Conservation (phyloP, 2,888 invertebrate species). For the Athalia rosae region DNA sequence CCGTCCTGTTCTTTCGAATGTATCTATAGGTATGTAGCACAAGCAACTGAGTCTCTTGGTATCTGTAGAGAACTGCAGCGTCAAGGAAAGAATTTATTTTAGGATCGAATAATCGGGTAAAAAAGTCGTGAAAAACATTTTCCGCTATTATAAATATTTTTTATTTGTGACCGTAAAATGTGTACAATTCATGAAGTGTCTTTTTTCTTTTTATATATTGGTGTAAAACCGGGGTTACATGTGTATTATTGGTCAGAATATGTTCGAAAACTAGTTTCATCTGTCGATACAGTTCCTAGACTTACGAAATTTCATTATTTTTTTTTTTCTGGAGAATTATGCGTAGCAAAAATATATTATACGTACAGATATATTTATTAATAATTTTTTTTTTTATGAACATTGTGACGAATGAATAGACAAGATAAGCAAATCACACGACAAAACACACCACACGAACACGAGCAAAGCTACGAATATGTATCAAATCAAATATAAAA, state of each 20-base stretch:
- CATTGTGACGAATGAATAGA: slow-evolving; percentile 9
- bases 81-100: too few species aligned
- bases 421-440: slow-evolving; percentile 2
- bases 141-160: slow-evolving; percentile 15
- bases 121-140: neutral
- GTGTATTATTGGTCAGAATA: neutral
- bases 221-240: neutral
- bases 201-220: neutral
- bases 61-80: neutral
- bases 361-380: neutral
- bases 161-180: slow-evolving; percentile 4
- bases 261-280: neutral
- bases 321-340: slow-evolving; percentile 2
- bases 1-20: too few species aligned
- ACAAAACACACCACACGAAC: slow-evolving; percentile 22
- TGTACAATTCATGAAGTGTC: neutral
- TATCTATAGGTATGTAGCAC: too few species aligned
- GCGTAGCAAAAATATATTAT: slow-evolving; percentile 21
- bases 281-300: neutral
- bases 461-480: slow-evolving; percentile 13
- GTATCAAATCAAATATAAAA: neutral
- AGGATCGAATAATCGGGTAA: neutral
- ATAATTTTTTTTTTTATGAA: neutral
- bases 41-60: too few species aligned
- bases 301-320: too few species aligned